These are phyloP conservation scores for Thermophis baileyi DNA, from an alignment of 2,113 vertebrate genomes.

Conservation along the genomic window DNA sequence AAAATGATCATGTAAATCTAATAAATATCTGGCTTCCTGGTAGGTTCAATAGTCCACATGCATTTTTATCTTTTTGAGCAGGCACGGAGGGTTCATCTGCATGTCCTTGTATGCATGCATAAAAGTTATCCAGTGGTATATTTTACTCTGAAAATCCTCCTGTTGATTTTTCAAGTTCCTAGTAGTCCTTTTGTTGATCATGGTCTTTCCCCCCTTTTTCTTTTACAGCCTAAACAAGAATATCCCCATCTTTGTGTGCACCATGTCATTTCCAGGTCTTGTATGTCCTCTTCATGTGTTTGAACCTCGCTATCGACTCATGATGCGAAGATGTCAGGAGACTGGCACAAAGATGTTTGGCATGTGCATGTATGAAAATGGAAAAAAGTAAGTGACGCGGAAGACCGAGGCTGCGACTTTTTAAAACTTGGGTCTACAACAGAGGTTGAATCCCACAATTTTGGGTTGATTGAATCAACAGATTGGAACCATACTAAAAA, in stretches of 20 bases:
- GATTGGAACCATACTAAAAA: neutral
- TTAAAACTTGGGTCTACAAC: rapidly evolving
- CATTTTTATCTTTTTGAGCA: neutral
- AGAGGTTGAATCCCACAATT: rapidly evolving
- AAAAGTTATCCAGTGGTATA: neutral
- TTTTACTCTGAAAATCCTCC: neutral
- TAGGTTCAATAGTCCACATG: neutral
- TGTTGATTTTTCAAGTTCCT: neutral
- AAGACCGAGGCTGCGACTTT: neutral
- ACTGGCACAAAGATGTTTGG: conserved; percentile 87
- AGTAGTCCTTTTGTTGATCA: neutral
- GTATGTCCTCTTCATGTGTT: conserved; percentile 86
- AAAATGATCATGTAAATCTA: neutral
- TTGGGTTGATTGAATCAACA: neutral
- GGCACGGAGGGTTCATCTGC: neutral
- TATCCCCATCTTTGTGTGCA: conserved; percentile 89
- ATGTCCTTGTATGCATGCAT: neutral
- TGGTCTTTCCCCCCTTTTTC: neutral
- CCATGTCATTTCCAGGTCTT: conserved; percentile 83
- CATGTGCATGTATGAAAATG: conserved; percentile 85
- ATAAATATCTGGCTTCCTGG: neutral
- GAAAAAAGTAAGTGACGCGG: conserved; percentile 77
- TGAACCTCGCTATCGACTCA: conserved; percentile 87
- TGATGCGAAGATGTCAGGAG: conserved; percentile 90
- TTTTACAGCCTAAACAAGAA: conserved; percentile 77